phyloP scores from a whole-genome alignment of 1,140 invertebrate species.

The Pseudachorutes palmiensis region DNA sequence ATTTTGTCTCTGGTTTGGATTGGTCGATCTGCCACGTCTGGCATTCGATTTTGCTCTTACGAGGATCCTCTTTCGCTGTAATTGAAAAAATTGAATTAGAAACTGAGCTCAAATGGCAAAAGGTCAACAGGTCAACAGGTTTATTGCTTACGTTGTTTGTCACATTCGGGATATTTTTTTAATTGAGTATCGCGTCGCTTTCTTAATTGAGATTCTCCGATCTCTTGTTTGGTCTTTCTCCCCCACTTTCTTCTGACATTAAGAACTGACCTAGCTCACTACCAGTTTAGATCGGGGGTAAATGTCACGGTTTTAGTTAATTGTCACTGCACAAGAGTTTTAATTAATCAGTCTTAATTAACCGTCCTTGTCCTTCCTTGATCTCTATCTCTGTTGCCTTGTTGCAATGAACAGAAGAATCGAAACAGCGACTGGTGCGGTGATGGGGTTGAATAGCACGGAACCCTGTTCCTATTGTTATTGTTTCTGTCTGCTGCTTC shows the following conservation, averaged over 20 bases:
- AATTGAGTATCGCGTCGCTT: neutral
- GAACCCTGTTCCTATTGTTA: no score
- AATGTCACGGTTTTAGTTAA: neutral
- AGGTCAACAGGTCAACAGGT: no score
- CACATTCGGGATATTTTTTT: neutral
- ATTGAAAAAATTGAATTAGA: neutral
- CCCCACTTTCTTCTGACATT: neutral
- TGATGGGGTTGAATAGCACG: no score
- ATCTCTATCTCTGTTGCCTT: neutral
- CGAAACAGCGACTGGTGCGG: no score
- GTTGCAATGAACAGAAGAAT: no score
- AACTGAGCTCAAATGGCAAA: no score
- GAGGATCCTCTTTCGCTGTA: neutral
- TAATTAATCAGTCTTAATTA: neutral
- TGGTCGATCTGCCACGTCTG: neutral
- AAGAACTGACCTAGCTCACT: neutral
- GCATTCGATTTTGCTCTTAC: neutral
- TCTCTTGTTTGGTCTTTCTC: neutral
- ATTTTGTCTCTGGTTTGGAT: neutral
- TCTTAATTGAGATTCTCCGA: neutral
- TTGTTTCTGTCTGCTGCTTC: no score
- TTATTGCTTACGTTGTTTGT: no score
- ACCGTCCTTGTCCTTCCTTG: neutral
- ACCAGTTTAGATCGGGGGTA: neutral
- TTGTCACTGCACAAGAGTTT: neutral